Evolutionary conservation across 1,140 invertebrate genomes (phyloP).

Genomic region (Tetramorium parvispinum): DNA sequence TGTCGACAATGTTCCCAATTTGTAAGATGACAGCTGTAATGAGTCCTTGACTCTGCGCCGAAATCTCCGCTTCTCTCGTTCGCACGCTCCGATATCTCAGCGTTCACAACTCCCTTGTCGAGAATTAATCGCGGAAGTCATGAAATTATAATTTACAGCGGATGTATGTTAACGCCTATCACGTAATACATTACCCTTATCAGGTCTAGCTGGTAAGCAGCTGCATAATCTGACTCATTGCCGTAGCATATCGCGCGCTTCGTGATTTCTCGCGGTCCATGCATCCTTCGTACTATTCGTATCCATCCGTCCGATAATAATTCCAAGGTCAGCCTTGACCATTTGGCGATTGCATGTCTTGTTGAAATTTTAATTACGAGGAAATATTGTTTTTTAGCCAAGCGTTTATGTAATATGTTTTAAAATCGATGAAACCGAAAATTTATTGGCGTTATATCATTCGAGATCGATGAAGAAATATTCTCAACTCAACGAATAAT

Average conservation of each 20-base stretch:
- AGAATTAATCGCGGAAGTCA: constrained; percentile 52
- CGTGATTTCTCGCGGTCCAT: constrained; percentile 20
- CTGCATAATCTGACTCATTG: constrained; percentile 61
- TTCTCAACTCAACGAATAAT: not conserved
- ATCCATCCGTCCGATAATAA: not conserved
- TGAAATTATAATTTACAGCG: constrained; percentile 72
- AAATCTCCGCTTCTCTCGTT: not conserved
- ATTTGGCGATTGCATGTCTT: not conserved
- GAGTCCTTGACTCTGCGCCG: not conserved
- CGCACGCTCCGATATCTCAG: not conserved
- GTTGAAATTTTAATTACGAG: not conserved
- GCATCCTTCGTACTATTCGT: not conserved
- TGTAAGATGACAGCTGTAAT: not conserved
- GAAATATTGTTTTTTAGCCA: not conserved
- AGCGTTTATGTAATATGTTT: not conserved
- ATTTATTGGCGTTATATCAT: not conserved
- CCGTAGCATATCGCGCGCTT: constrained; percentile 45
- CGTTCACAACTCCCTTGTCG: not conserved
- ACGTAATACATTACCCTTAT: constrained; percentile 42
- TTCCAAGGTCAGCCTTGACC: not conserved
- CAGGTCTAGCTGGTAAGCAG: constrained; percentile 35
- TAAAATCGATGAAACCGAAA: not conserved
- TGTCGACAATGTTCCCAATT: not conserved
- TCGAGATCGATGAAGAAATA: constrained; percentile 2
- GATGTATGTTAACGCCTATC: constrained; percentile 36